phyloP scores from a whole-genome alignment of 1,140 invertebrate genomes.

The Bombus sibiricus region DNA sequence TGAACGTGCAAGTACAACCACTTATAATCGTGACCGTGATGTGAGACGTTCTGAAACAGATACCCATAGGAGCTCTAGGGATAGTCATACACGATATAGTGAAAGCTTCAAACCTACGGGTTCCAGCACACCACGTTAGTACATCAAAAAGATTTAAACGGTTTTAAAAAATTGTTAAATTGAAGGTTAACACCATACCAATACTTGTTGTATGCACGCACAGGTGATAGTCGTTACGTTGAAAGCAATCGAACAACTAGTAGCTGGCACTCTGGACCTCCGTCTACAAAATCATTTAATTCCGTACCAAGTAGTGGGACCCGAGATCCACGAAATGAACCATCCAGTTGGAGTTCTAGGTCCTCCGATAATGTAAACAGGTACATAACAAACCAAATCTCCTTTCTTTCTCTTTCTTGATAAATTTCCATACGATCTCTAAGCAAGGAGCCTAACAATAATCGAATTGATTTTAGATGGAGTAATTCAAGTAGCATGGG shows the following conservation, averaged over 20 bases:
- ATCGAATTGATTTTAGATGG: slow-evolving; percentile 71
- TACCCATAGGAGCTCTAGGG: slow-evolving; percentile 78
- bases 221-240: slow-evolving; percentile 80
- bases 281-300: slow-evolving; percentile 80
- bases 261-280: slow-evolving; percentile 80
- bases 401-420: background rate
- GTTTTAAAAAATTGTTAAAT: background rate
- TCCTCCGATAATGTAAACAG: slow-evolving; percentile 79
- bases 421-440: background rate
- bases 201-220: background rate
- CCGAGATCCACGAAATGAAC: slow-evolving; percentile 78
- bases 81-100: slow-evolving; percentile 77
- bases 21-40: slow-evolving; percentile 78
- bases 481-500: slow-evolving; percentile 79
- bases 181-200: background rate
- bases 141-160: slow-evolving; percentile 4
- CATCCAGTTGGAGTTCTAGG: slow-evolving; percentile 78
- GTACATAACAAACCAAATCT: slow-evolving; percentile 40
- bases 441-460: background rate
- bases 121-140: slow-evolving; percentile 78
- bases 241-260: slow-evolving; percentile 78
- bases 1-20: slow-evolving; percentile 74
- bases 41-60: slow-evolving; percentile 79
- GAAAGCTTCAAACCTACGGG: slow-evolving; percentile 79
- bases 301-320: slow-evolving; percentile 76